phyloP scores from a whole-genome alignment of 2,888 invertebrate species.

The Melieria omissa region DNA sequence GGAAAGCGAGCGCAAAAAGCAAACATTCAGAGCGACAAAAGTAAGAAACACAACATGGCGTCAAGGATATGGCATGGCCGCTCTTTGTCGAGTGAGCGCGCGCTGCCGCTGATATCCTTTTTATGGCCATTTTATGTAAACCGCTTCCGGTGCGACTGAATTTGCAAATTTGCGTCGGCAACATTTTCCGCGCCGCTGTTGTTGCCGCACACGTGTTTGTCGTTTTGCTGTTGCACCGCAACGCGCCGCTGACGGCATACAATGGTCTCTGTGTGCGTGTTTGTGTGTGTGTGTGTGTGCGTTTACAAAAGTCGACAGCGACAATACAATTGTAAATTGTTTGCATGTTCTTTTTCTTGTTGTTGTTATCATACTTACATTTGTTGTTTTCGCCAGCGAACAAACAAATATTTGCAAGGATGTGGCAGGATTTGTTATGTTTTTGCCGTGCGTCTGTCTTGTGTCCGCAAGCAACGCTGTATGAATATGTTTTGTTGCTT shows the following conservation, averaged over 20 bases:
- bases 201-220: no score
- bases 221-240: no score
- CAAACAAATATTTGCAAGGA: conserved; percentile 42
- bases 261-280: no score
- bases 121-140: conserved; percentile 61
- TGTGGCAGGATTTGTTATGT: conserved; percentile 40
- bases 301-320: background rate
- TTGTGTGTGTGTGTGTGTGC: no score
- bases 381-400: conserved; percentile 34
- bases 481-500: conserved; percentile 10
- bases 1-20: no score
- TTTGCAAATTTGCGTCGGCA: conserved; percentile 10
- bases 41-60: no score
- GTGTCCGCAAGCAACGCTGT: background rate
- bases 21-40: no score
- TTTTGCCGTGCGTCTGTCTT: conserved; percentile 18
- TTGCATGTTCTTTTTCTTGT: conserved; percentile 25
- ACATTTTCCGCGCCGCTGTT: conserved; percentile 15
- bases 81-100: no score
- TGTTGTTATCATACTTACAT: conserved; percentile 36
- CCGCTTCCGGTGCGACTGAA: conserved; percentile 48
- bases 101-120: conserved; percentile 51
- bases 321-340: no score
- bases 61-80: no score
- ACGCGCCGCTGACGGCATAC: no score